Percentiles rank a stretch among this genome's conserved stretches.
Evolutionary conservation across 2,888 invertebrate genomes (phyloP).

Genomic region (Orchestes rusci): DNA sequence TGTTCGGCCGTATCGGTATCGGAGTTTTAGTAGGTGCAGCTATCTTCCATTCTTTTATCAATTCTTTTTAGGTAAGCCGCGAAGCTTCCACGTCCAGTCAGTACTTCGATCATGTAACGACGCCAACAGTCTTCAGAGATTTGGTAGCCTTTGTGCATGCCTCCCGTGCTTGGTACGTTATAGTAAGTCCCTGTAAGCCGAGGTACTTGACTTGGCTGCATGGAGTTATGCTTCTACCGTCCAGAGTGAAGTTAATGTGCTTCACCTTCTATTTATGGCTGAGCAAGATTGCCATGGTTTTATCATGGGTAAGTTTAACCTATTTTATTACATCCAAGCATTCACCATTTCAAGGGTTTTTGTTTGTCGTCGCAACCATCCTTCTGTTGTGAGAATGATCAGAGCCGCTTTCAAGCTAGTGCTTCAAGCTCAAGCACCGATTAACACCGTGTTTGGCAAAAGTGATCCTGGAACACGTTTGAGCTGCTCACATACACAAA

Average conservation of each 20-base stretch:
- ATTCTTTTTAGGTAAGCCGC: conserved; percentile 2
- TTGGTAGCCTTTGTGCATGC: conserved; percentile 4
- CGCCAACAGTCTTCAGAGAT: not conserved
- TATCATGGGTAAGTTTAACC: conserved; percentile 5
- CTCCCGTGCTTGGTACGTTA: conserved; percentile 9
- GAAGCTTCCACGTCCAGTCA: conserved; percentile 9
- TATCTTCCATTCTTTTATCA: too few relatives aligned
- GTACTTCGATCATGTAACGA: not conserved
- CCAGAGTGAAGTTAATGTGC: not conserved
- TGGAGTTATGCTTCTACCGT: not conserved
- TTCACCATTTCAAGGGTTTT: not conserved
- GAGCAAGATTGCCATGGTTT: conserved; percentile 5
- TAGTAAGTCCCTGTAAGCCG: conserved; percentile 8
- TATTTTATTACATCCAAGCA: conserved; percentile 3
- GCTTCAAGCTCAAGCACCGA: too few relatives aligned
- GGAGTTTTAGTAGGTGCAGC: too few relatives aligned
- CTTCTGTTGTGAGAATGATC: too few relatives aligned
- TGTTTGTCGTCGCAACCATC: not conserved
- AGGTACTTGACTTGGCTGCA: conserved; percentile 10
- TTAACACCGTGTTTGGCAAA: too few relatives aligned
- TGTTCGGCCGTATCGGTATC: too few relatives aligned
- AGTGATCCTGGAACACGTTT: too few relatives aligned
- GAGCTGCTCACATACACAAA: too few relatives aligned
- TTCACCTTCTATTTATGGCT: not conserved
- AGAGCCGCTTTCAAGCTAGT: too few relatives aligned